Evolutionary conservation across 2,113 vertebrate genomes (phyloP).

Genomic region (Lampris megalopsis): DNA sequence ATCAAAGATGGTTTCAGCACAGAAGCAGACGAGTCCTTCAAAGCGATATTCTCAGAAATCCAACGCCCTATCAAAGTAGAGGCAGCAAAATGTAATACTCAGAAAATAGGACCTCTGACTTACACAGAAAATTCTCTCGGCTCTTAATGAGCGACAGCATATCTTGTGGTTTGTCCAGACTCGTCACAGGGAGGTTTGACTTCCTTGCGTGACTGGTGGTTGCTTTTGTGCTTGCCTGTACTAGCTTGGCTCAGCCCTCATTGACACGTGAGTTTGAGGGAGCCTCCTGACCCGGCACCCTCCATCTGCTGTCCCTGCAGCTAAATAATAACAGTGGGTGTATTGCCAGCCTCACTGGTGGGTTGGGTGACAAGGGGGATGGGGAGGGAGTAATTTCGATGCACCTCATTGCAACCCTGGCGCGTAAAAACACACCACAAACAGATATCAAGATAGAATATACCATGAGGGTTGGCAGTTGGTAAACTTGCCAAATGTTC

Average conservation of each 20-base stretch:
- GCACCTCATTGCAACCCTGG: background rate
- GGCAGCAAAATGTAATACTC: background rate
- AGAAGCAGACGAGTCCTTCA: background rate
- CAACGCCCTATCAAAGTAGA: background rate
- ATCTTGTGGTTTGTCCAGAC: slow-evolving; percentile 33
- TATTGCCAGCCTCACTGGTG: slow-evolving; percentile 62
- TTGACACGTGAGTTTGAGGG: slow-evolving; percentile 61
- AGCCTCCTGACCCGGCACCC: slow-evolving; percentile 55
- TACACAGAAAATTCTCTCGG: background rate
- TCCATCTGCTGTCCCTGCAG: slow-evolving; percentile 50
- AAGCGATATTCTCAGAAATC: slow-evolving; percentile 1
- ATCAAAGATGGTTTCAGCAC: slow-evolving; percentile 15
- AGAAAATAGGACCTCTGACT: background rate
- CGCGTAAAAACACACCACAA: background rate
- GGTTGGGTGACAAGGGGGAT: slow-evolving; percentile 21
- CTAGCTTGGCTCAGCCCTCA: slow-evolving; percentile 49
- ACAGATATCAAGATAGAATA: background rate
- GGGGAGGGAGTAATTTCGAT: background rate
- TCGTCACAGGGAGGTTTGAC: slow-evolving; percentile 42
- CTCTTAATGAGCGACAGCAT: background rate
- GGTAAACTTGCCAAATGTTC: background rate
- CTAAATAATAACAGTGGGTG: slow-evolving; percentile 47
- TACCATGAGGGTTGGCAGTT: background rate
- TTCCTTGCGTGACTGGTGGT: slow-evolving; percentile 33
- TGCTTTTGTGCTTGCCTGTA: slow-evolving; percentile 58